A percentile compares a stretch with the other conserved stretches of the same genome.
Evolutionary conservation across 2,113 vertebrate species (phyloP).

Genomic region (Sinocyclocheilus maitianheensis): DNA sequence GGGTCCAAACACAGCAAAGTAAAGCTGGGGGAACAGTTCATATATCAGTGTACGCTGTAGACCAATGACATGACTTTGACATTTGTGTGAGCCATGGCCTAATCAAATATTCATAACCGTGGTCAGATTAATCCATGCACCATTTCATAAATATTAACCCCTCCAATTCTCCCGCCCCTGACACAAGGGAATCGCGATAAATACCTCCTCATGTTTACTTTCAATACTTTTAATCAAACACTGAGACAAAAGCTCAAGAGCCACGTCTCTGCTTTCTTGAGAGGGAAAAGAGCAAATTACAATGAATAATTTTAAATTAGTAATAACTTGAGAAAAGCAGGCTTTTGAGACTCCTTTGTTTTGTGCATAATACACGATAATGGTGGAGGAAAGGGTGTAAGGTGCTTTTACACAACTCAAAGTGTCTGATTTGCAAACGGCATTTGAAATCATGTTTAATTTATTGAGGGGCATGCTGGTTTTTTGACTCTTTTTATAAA

Average conservation of each 20-base stretch:
- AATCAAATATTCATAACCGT: slow-evolving; percentile 70
- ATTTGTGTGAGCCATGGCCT: slow-evolving; percentile 59
- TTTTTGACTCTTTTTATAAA: slow-evolving; percentile 54
- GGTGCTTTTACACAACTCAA: slow-evolving; percentile 44
- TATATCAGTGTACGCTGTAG: slow-evolving; percentile 38
- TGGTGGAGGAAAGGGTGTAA: slow-evolving; percentile 41
- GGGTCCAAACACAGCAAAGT: slow-evolving; percentile 17
- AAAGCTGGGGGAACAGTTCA: not conserved
- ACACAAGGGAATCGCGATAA: not conserved
- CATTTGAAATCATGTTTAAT: slow-evolving; percentile 35
- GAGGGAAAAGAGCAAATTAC: slow-evolving; percentile 38
- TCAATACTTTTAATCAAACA: slow-evolving; percentile 43
- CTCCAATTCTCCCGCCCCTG: not conserved
- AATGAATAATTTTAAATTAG: slow-evolving; percentile 59
- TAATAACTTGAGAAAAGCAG: slow-evolving; percentile 36
- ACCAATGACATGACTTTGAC: slow-evolving; percentile 62
- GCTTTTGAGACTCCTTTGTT: slow-evolving; percentile 34
- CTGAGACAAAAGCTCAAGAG: slow-evolving; percentile 16
- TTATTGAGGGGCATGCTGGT: slow-evolving; percentile 48
- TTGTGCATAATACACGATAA: slow-evolving; percentile 28
- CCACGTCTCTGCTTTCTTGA: not conserved
- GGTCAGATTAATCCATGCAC: slow-evolving; percentile 54
- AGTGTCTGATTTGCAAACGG: slow-evolving; percentile 49
- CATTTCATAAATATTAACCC: slow-evolving; percentile 52
- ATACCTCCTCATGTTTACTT: slow-evolving; percentile 24